Evolutionary conservation across 2,113 vertebrate genomes (phyloP), one percentile per base, ranked within the genome.

Genomic region (Xiphorhynchus elegans): DNA sequence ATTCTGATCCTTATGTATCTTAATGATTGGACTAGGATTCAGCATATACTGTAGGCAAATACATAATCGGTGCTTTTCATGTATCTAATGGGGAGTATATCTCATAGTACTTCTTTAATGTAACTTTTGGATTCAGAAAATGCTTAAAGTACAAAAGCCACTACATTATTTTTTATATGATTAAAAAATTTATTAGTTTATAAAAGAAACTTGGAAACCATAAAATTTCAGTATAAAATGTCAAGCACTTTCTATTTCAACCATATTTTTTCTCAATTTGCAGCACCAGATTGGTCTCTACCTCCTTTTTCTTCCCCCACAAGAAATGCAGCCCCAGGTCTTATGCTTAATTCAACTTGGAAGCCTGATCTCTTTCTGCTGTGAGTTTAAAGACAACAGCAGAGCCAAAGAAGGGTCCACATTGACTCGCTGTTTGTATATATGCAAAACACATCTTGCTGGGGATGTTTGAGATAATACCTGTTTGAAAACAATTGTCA

Each of bases 101-200:
- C 31, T 80, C 76, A 11, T 0, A 63, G 17, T 76, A 35, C 6
- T 29, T 55, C 33, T 74, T 84, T 42, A 74, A 55, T 59, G 40
- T 64, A 73, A 14, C 14, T 56, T 47, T 29, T 66, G 23, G 4
- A 53, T 62, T 69, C 62, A 83, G 49, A 70, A 92, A 77, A 93
- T 46, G 7, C 26, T 58, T 52, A 16, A 88, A 88, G 29, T 59
- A 92, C 53, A 62, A 92, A 93, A 89, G 4, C 12, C 49, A 80
- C 44, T 5, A n/a, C 50, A 14, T 89, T 7, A 33, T 25, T 64
- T 85, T 91, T 72, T 37, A 31, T 70, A 76, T 35, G 33, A 55
- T 85, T 82, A 64, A 90, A 92, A 74, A 64, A 12, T 85, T 93
- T 97, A 94, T 96, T 97, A 40, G 3, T 78, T 94, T 83, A 35